A percentile compares a stretch with the other conserved stretches of the same genome.
These are phyloP conservation scores for Cecropterus lyciades DNA, from an alignment of 1,140 invertebrate species.

Conservation along the genomic window DNA sequence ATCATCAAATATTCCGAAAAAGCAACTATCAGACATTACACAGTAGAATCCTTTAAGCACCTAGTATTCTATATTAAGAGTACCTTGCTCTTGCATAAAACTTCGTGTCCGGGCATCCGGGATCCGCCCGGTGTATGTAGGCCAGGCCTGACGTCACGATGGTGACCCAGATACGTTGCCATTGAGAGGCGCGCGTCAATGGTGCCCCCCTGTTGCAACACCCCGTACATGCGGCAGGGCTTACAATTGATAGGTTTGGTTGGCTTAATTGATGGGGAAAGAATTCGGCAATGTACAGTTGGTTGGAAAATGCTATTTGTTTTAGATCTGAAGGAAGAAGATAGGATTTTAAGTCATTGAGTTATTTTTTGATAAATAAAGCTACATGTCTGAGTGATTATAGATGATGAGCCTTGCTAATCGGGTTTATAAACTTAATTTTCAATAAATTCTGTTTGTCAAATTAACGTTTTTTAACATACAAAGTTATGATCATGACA, in stretches of 20 bases:
- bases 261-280: neutral
- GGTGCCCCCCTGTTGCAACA: conserved; percentile 53
- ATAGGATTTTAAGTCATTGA: no score
- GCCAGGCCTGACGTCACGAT: conserved; percentile 75
- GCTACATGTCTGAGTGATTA: no score
- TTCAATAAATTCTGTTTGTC: no score
- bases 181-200: conserved; percentile 81
- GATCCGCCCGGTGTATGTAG: conserved; percentile 76
- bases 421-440: no score
- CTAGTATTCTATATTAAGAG: conserved; percentile 69
- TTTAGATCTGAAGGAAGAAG: no score
- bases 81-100: conserved; percentile 63
- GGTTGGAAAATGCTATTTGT: no score
- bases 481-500: no score
- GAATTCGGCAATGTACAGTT: no score
- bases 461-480: no score
- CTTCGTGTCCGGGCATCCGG: conserved; percentile 51
- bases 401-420: no score
- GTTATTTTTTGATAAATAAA: no score
- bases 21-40: neutral
- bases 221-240: conserved; percentile 43
- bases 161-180: conserved; percentile 74
- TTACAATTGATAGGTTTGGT: conserved; percentile 20
- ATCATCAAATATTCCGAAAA: neutral
- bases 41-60: conserved; percentile 20